Evolutionary conservation across 2,113 vertebrate species (phyloP).

Genomic region (Percopsis transmontana): DNA sequence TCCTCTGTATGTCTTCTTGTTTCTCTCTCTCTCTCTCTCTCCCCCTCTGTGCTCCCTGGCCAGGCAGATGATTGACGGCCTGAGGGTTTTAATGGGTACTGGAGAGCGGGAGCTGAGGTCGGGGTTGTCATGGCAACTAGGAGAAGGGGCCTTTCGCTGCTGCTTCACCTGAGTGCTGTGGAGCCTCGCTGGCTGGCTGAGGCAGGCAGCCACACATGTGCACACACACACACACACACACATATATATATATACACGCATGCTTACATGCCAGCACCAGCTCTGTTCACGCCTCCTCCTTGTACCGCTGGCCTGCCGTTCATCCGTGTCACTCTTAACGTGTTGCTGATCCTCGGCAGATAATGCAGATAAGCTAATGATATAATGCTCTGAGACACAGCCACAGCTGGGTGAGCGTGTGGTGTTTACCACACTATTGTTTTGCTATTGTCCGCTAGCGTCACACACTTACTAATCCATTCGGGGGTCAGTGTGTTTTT

Average conservation of each 20-base stretch:
- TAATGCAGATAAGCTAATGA: constrained; percentile 14
- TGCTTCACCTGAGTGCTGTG: constrained; percentile 77
- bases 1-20: constrained; percentile 10
- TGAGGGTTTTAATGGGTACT: constrained; percentile 86
- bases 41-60: constrained; percentile 64
- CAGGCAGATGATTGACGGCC: constrained; percentile 84
- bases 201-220: constrained; percentile 4
- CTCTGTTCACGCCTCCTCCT: constrained; percentile 52
- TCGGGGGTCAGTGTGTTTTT: constrained; percentile 18
- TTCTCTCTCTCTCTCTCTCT: constrained; percentile 15
- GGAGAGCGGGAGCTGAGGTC: constrained; percentile 84
- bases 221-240: neutral
- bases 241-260: constrained; percentile 1
- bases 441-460: constrained; percentile 22
- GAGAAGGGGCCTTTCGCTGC: constrained; percentile 78
- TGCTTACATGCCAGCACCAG: constrained; percentile 42
- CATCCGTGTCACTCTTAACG: constrained; percentile 12
- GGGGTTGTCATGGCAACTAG: constrained; percentile 85
- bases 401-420: constrained; percentile 25
- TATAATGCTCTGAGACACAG: constrained; percentile 16
- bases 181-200: constrained; percentile 66
- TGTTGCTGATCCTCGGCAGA: constrained; percentile 22
- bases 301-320: constrained; percentile 39
- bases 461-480: constrained; percentile 2
- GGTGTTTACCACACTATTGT: constrained; percentile 1